Base-by-base conservation (phyloP, 2,888 invertebrate species). In the Bombyx huttoni region DNA sequence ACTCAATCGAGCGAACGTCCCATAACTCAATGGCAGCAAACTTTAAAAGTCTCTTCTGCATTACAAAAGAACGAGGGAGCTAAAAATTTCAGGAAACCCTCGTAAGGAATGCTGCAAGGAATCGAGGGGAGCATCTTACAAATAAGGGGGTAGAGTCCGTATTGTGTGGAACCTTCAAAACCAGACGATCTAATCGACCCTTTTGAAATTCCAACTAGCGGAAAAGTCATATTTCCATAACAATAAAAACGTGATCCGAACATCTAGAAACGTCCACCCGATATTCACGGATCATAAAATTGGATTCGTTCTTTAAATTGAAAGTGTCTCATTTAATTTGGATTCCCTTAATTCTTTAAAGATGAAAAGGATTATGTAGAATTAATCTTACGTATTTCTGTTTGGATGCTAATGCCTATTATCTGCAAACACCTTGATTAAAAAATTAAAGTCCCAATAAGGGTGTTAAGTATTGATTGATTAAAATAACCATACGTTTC, bases 221-320 rank as follows among this genome's bases (percentile, higher is more conserved):
- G 86, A 75, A 86, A 87, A 84, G 83, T 81, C 85, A 75, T 78
- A 86, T 88, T 88, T 86, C 85, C 86, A 88, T 88, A 84, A 88
- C 88, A 88, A 88, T 88, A 87, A 88, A 87, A 88, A 87, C 82
- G 79, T 84, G 85, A 85, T 87, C 82, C 82, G 76, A 83, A 85
- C 86, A 86, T 86, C 87, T 84, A 86, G 84, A 82, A 86, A 87
- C 85, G 86, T 85, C 78, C 80, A 78, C 64, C 82, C 81, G 85
- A 84, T 87, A 86, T 88, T 88, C 88, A 86, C 87, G 87, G 88
- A 82, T 85, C 88, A 88, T 88, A 88, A 88, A 88, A 81, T 83
- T 78, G 75, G 75, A 73, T 76, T 78, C 73, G 77, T 65, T 73
- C 73, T 71, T 73, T 76, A 77, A 75, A 75, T 75, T 73, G 72